Percentiles rank a stretch among this genome's conserved stretches.
Conservation (phyloP, 2,113 vertebrate species). For the Motacilla tschutschensis region DNA sequence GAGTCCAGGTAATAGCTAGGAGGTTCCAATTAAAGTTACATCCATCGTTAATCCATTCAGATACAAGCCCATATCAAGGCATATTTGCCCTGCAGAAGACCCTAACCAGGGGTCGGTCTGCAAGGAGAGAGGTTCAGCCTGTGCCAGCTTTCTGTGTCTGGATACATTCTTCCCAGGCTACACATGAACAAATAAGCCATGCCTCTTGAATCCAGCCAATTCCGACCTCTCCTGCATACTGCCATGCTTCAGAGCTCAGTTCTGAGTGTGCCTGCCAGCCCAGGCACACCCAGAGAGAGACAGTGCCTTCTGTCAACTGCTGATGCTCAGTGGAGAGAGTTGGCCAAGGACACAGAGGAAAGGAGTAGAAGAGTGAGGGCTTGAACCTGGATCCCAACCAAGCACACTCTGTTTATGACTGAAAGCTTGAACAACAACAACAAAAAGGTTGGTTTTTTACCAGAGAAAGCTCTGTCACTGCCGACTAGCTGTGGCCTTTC, state of each 20-base stretch:
- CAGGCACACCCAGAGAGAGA: background rate
- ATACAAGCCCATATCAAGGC: background rate
- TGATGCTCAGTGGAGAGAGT: background rate
- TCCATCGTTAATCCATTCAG: background rate
- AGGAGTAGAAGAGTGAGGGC: background rate
- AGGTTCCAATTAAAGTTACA: background rate
- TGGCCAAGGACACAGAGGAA: slow-evolving; percentile 12
- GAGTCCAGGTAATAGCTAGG: background rate
- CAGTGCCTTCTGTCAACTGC: slow-evolving; percentile 21
- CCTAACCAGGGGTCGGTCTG: background rate
- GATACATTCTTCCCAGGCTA: background rate
- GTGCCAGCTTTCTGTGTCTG: background rate
- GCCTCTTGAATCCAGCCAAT: background rate
- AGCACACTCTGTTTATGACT: background rate
- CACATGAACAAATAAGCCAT: background rate
- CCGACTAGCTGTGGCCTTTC: background rate
- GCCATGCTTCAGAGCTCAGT: slow-evolving; percentile 39
- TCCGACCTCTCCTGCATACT: background rate
- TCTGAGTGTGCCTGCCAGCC: slow-evolving; percentile 43
- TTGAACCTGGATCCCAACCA: slow-evolving; percentile 34
- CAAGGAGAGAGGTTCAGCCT: background rate
- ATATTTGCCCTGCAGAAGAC: background rate
- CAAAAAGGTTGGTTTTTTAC: background rate
- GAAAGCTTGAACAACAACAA: slow-evolving; percentile 24
- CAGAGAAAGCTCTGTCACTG: background rate